A percentile compares a stretch with the other conserved stretches of the same genome.
phyloP scores from a whole-genome alignment of 2,888 invertebrate species.

The Drymonia ruficornis region DNA sequence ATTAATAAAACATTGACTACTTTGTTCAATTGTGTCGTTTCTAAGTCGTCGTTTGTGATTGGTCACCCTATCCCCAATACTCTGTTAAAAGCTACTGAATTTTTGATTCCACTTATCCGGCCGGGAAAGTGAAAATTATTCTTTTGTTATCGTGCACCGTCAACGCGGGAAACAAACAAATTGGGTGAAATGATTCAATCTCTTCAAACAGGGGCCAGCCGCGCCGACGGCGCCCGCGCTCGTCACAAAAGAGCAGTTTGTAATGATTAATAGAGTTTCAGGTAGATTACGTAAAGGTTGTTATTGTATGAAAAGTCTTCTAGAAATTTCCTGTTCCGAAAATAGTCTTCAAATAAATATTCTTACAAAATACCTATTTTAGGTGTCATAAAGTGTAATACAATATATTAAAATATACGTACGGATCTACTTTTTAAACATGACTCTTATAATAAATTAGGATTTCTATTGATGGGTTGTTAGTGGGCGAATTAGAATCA shows the following conservation, averaged over 20 bases:
- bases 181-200: slow-evolving; percentile 28
- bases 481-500: too few species aligned
- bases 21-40: too few species aligned
- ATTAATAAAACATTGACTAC: too few species aligned
- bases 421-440: too few species aligned
- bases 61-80: slow-evolving; percentile 9
- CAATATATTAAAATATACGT: too few species aligned
- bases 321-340: neutral
- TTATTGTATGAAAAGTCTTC: too few species aligned
- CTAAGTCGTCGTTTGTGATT: neutral
- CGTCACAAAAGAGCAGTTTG: slow-evolving; percentile 12
- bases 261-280: neutral
- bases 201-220: slow-evolving; percentile 13
- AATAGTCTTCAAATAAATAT: too few species aligned
- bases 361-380: too few species aligned
- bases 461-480: too few species aligned
- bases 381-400: too few species aligned
- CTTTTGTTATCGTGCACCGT: slow-evolving; percentile 19
- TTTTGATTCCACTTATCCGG: slow-evolving; percentile 21
- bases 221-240: slow-evolving; percentile 6
- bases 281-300: neutral
- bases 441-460: too few species aligned
- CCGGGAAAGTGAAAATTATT: slow-evolving; percentile 9
- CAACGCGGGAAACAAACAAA: slow-evolving; percentile 28
- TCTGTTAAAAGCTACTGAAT: slow-evolving; percentile 23